Evolutionary conservation across 2,113 vertebrate genomes (phyloP), one percentile per base, ranked within the genome.

Genomic region (Speoplatyrhinus poulsoni): DNA sequence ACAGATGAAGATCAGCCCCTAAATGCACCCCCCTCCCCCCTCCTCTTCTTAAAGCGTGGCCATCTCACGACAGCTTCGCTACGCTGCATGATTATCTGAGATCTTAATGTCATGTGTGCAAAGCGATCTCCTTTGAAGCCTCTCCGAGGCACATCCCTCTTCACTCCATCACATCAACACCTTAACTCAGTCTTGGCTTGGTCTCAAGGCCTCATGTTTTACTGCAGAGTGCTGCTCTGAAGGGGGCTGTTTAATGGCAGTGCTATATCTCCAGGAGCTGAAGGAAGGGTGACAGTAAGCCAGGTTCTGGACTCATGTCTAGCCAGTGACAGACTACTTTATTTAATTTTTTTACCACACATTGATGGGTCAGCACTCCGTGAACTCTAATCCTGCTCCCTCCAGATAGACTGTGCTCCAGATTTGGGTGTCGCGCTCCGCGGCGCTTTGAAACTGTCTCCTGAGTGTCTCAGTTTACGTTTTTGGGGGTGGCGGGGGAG

Each of bases 71-170:
- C 82, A 79, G 83, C 68, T 81, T 69, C 55, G 84, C 76, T 83
- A 74, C 67, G 79, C 75, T 75, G 76, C 82, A 80, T 76, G 82
- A 87, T 89, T 88, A 89, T 89, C 86, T 77, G 83, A 86, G 82
- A 85, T 90, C 85, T 89, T 88, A 84, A 88, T 91, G 89, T 91
- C 85, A 88, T 77, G 84, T 85, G 85, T 88, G 84, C 81, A 86
- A 89, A 82, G 75, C 9, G 83, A 88, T 87, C 83, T 74, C 60
- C 87, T 90, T 92, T 89, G 85, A 89, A 89, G 87, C 80, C 62
- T 73, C 80, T 87, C 62, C 26, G 74, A 81, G 73, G 80, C 69
- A 70, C 47, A 26, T 72, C 4, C 70, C 26, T 79, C 82, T 78
- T 79, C 83, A 75, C 83, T 69, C 55, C 72, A 77, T 86, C 84